Evolutionary conservation across 2,113 vertebrate species (phyloP).

Genomic region (Ornithorhynchus anatinus): DNA sequence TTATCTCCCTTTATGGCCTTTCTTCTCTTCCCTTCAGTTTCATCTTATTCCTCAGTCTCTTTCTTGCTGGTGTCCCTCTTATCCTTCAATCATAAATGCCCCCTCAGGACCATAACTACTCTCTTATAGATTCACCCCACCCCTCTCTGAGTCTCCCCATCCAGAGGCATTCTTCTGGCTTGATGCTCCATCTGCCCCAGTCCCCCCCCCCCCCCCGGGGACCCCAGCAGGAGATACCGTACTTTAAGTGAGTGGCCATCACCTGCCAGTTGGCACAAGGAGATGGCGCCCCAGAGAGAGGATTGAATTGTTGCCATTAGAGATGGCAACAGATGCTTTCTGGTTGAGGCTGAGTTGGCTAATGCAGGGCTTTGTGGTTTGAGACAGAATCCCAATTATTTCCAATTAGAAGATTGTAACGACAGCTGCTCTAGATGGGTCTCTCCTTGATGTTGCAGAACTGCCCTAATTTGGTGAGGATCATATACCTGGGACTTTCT

Average conservation of each 20-base stretch:
- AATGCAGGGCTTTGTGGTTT: conserved; percentile 63
- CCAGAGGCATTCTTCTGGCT: not conserved
- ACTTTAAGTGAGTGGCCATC: not conserved
- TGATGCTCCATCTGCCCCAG: not conserved
- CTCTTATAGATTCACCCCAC: too few species aligned
- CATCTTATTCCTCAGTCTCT: accelerated
- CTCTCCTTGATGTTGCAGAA: not conserved
- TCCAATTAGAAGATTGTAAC: conserved; percentile 59
- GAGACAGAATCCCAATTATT: conserved; percentile 71
- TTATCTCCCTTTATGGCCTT: not conserved
- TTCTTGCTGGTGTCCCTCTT: not conserved
- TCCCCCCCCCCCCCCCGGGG: not conserved
- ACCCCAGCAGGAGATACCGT: not conserved
- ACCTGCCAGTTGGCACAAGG: conserved; percentile 27
- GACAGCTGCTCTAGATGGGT: conserved; percentile 58
- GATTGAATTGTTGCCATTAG: conserved; percentile 57
- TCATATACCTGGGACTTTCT: not conserved
- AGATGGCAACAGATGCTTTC: conserved; percentile 63
- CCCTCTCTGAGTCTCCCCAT: not conserved
- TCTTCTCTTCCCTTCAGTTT: not conserved
- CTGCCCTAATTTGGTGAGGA: not conserved
- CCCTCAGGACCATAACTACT: not conserved
- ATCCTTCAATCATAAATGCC: not conserved
- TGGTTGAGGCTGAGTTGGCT: conserved; percentile 55
- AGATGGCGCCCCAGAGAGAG: conserved; percentile 4